Evolutionary conservation across 1,140 invertebrate genomes (phyloP).

Genomic region (Diachasmimorpha longicaudata): DNA sequence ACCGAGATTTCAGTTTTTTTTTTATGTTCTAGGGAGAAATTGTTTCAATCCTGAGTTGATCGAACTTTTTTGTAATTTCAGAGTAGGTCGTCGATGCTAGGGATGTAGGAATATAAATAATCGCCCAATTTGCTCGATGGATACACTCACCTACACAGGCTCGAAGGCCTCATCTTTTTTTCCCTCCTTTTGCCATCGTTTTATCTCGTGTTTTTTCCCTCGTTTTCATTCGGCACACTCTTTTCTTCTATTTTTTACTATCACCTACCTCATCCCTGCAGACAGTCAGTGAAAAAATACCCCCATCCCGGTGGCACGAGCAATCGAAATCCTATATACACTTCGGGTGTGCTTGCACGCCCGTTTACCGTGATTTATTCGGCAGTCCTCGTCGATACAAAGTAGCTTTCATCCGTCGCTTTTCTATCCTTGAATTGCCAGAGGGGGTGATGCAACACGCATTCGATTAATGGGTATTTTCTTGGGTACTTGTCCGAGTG

Average conservation of each 20-base stretch:
- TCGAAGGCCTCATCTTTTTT: background rate
- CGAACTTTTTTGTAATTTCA: conserved; percentile 19
- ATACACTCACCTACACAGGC: conserved; percentile 30
- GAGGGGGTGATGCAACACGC: conserved; percentile 10
- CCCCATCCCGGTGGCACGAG: background rate
- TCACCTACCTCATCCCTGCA: background rate
- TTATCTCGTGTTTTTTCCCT: background rate
- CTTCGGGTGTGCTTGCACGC: background rate
- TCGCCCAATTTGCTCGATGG: conserved; percentile 47
- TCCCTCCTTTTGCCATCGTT: background rate
- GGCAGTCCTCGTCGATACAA: conserved; percentile 28
- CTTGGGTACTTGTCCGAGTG: background rate
- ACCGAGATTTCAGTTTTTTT: background rate
- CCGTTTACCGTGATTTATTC: conserved; percentile 34
- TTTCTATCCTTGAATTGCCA: background rate
- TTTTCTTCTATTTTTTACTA: background rate
- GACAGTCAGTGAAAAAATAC: conserved; percentile 27
- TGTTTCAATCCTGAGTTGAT: conserved; percentile 15
- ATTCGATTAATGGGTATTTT: conserved; percentile 28
- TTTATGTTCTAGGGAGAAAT: conserved; percentile 39
- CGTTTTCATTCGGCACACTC: background rate
- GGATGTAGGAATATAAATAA: conserved; percentile 45
- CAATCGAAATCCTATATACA: conserved; percentile 25
- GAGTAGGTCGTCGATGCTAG: background rate
- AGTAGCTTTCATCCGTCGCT: conserved; percentile 28